Conservation (phyloP, 2,797 vertebrate species). For the Crypturellus tataupa region DNA sequence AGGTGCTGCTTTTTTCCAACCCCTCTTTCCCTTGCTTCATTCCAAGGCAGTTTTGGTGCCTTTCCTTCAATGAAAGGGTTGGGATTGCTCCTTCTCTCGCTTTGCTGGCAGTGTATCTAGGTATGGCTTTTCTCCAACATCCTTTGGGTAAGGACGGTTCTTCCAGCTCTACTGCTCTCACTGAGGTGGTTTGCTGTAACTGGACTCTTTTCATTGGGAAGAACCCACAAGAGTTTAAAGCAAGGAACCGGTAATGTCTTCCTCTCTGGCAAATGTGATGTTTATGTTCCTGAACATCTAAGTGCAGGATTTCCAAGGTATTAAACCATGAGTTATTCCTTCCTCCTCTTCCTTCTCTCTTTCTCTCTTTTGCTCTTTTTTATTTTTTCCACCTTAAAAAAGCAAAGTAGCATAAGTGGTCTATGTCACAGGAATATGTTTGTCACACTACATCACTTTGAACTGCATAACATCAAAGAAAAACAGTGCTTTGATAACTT, state of each 20-base stretch:
- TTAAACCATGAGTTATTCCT: neutral
- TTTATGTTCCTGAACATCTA: neutral
- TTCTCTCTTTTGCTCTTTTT: neutral
- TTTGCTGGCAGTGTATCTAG: neutral
- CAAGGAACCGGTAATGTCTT: neutral
- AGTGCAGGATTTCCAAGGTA: neutral
- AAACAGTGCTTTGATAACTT: slow-evolving; percentile 83
- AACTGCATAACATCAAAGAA: slow-evolving; percentile 91
- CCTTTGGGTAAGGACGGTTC: neutral
- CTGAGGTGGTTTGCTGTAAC: neutral
- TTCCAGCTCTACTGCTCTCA: accelerated
- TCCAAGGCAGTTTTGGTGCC: slow-evolving; percentile 14
- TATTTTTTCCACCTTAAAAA: slow-evolving; percentile 38
- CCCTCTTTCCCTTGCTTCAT: slow-evolving; percentile 39
- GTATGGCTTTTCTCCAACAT: slow-evolving; percentile 2
- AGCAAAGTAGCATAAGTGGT: slow-evolving; percentile 80
- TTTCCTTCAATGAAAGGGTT: slow-evolving; percentile 60
- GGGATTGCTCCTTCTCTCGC: neutral
- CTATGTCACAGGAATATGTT: slow-evolving; percentile 78
- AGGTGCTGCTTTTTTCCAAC: slow-evolving; percentile 43
- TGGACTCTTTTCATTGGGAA: neutral
- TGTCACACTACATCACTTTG: slow-evolving; percentile 78
- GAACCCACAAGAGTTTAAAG: neutral
- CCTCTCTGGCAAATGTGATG: neutral
- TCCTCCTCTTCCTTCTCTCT: neutral